Evolutionary conservation across 2,113 vertebrate species (phyloP).

Genomic region (Peromyscus polionotus): DNA sequence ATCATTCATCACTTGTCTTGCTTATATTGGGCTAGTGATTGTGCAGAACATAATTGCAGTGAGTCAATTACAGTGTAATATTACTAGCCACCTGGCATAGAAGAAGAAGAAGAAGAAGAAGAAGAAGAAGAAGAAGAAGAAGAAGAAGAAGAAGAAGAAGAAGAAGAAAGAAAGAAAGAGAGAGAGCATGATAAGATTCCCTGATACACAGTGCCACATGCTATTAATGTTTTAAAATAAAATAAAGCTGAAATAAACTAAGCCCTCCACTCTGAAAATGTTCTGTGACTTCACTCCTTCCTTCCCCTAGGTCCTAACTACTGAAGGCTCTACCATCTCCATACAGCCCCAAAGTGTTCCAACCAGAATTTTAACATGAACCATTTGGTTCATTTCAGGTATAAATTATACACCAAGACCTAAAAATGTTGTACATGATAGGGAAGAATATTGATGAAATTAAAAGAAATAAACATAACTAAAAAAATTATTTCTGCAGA

Average conservation of each 20-base stretch:
- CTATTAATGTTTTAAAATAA: not conserved
- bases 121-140: no score
- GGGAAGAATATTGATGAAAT: not conserved
- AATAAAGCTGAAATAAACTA: not conserved
- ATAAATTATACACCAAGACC: no score
- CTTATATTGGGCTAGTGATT: not conserved
- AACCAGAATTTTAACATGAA: not conserved
- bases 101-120: no score
- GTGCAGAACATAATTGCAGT: not conserved
- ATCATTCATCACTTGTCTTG: not conserved
- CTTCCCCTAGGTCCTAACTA: no score
- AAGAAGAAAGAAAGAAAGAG: not conserved
- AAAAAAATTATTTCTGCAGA: not conserved
- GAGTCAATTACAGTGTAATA: not conserved
- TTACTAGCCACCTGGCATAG: not conserved
- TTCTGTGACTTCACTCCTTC: no score
- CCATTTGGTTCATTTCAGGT: not conserved
- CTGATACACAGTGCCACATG: not conserved
- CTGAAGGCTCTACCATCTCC: not conserved
- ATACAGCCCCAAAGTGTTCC: fast-evolving
- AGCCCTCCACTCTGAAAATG: not conserved
- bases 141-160: no score
- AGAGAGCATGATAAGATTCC: not conserved
- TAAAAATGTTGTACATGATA: not conserved
- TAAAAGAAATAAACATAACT: not conserved